Percentiles rank a stretch among this genome's conserved stretches.
Conservation (phyloP, 1,140 invertebrate species). For the Artemia franciscana region DNA sequence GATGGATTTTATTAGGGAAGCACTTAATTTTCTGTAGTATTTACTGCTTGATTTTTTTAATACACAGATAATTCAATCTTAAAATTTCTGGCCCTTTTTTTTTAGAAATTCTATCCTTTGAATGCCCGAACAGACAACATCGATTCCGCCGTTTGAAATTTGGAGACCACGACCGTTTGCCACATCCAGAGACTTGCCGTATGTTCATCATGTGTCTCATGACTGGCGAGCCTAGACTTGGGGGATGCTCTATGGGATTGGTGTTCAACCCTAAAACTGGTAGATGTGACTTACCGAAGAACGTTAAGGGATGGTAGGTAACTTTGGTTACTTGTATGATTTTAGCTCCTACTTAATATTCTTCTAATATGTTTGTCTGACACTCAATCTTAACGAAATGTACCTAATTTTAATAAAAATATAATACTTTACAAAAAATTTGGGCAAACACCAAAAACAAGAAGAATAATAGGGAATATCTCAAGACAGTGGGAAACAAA, state of each 20-base stretch:
- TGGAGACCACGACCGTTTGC: slow-evolving; percentile 14
- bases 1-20: too few relatives aligned
- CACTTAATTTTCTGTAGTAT: too few relatives aligned
- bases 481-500: background rate
- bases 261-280: slow-evolving; percentile 23
- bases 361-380: background rate
- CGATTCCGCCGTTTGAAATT: slow-evolving; percentile 13
- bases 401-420: background rate
- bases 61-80: too few relatives aligned
- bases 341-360: too few relatives aligned
- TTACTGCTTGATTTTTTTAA: too few relatives aligned
- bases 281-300: slow-evolving; percentile 21
- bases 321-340: background rate
- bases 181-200: slow-evolving; percentile 19
- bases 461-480: background rate
- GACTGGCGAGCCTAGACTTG: slow-evolving; percentile 17
- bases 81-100: too few relatives aligned
- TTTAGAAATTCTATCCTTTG: slow-evolving; percentile 15
- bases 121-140: slow-evolving; percentile 18
- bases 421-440: background rate
- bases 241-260: slow-evolving; percentile 20
- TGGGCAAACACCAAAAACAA: background rate
- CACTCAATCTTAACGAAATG: background rate
- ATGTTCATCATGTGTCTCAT: slow-evolving; percentile 21
- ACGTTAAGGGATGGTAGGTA: slow-evolving; percentile 23